Evolutionary conservation across 2,888 invertebrate species (phyloP), one percentile per base, ranked within the genome.

Genomic region (Griposia aprilina): DNA sequence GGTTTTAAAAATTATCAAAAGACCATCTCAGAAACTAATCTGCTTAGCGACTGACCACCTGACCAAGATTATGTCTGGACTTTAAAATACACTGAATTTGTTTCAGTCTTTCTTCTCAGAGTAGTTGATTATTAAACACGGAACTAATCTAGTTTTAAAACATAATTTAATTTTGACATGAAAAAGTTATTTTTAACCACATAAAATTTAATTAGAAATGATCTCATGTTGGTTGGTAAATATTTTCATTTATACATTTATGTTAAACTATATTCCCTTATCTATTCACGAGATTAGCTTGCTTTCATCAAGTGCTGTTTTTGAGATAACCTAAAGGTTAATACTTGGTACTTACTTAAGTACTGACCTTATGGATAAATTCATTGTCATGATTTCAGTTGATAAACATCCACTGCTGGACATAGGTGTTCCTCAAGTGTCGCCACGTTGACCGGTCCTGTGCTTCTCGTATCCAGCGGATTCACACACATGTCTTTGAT

Each of bases 241-340:
- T 36, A 71, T 17, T 36, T 5, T 71, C n/a, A 36, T 70, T 36
- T 1, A 36, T 36, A 3, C 30, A 30, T 74, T 26, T 23, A 73
- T 57, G 45, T 45, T 72, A 30, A 73, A 55, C 72, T 55, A 55
- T 55, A 30, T 73, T 45, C 23, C 23, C 15, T 23, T 55, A 74
- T 57, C 17, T 57, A 57, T 23, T 74, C 3, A 36, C 20, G 36
- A 73, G 50, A 36, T 68, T 50, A 50, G n/a, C 52, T 74, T 26
- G 20, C 4, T 13, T 30, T 17, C n/a, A 17, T 57, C 20, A 55
- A 55, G 74, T n/a, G 30, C 17, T n/a, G 2, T 17, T 60, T 26
- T 26, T 26, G 1, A 73, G 74, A 74, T 74, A 73, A 74, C 74
- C 55, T 30, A 57, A n/a, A 45, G 74, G 74, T 74, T 74, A 74